Evolutionary conservation across 2,888 invertebrate genomes (phyloP).

Genomic region (Rugalucina vietnamica): DNA sequence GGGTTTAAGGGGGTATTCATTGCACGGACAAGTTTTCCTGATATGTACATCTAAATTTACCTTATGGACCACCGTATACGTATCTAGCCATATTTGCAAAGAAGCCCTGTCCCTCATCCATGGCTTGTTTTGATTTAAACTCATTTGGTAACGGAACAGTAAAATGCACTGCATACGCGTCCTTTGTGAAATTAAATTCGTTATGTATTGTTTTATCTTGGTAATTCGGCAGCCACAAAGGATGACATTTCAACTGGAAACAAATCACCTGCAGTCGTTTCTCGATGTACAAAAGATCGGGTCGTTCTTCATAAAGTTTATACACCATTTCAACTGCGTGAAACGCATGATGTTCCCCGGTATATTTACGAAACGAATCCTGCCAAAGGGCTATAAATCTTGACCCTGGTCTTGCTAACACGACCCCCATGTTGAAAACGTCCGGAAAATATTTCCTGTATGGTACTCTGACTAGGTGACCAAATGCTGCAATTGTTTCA

Average conservation of each 20-base stretch:
- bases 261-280: not conserved
- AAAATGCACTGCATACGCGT: not conserved
- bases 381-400: constrained; percentile 44
- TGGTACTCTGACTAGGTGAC: not conserved
- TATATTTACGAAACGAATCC: constrained; percentile 52
- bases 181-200: not conserved
- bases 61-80: not conserved
- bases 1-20: too few species aligned
- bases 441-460: not conserved
- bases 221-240: not conserved
- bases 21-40: too few species aligned
- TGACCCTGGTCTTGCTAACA: not conserved
- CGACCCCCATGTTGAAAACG: not conserved
- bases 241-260: not conserved
- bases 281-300: constrained; percentile 38
- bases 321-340: constrained; percentile 64
- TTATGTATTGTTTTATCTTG: not conserved
- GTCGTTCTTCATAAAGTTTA: constrained; percentile 71
- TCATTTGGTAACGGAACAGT: not conserved
- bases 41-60: too few species aligned
- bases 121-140: not conserved
- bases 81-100: not conserved
- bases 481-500: not conserved
- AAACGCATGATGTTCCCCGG: constrained; percentile 50
- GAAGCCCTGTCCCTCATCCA: not conserved